Percentiles rank a stretch among this genome's conserved stretches.
These are phyloP conservation scores for Heteromurus nitidus DNA, from an alignment of 2,888 invertebrate species.

Conservation along the genomic window DNA sequence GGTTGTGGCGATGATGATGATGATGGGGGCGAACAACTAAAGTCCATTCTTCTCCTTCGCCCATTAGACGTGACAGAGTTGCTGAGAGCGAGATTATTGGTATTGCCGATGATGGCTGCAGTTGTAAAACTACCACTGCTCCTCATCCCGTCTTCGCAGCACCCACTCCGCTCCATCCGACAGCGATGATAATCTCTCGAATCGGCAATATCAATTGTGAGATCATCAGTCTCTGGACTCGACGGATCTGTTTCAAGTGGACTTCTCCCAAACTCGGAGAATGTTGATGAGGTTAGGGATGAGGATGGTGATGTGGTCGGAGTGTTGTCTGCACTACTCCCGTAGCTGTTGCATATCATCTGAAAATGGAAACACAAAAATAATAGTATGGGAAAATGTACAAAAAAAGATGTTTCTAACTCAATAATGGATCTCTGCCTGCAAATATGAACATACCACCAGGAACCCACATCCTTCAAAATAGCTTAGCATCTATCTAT, in stretches of 20 bases:
- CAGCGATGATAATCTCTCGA: constrained; percentile 30
- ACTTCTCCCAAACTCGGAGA: constrained; percentile 26
- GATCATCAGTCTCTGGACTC: constrained; percentile 34
- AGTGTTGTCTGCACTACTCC: background rate
- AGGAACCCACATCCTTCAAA: too few relatives aligned
- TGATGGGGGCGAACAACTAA: constrained; percentile 19
- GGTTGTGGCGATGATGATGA: constrained; percentile 11
- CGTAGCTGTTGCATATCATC: constrained; percentile 61
- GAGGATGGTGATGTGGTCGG: constrained; percentile 34
- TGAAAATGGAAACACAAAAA: background rate
- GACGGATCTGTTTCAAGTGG: constrained; percentile 11
- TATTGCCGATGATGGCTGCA: constrained; percentile 20
- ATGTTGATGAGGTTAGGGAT: constrained; percentile 30
- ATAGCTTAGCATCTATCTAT: too few relatives aligned
- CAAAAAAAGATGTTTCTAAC: too few relatives aligned
- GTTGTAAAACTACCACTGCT: background rate
- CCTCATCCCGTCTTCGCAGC: too few relatives aligned
- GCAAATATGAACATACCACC: too few relatives aligned
- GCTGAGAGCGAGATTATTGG: constrained; percentile 42
- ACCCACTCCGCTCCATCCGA: constrained; percentile 31
- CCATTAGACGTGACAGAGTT: constrained; percentile 35
- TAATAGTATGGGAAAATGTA: background rate
- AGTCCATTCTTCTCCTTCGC: constrained; percentile 25
- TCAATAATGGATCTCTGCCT: too few relatives aligned
- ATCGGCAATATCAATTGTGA: constrained; percentile 44